A percentile compares a stretch with the other conserved stretches of the same genome.
These are phyloP conservation scores for Scortum barcoo DNA, from an alignment of 2,113 vertebrate genomes.

Conservation along the genomic window DNA sequence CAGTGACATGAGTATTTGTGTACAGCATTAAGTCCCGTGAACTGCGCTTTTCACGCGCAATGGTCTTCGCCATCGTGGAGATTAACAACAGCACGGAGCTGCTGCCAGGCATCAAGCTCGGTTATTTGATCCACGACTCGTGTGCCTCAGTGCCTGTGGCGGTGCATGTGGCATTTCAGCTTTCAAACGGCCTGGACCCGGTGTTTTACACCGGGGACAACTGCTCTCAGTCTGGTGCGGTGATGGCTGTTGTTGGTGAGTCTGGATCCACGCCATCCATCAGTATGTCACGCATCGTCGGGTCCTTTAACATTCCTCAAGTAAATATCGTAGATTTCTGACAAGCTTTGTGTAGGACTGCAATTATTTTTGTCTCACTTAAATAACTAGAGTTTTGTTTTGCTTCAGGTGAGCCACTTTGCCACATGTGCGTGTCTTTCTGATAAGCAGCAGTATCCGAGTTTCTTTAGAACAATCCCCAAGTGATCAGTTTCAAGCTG, in stretches of 20 bases:
- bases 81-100: conserved; percentile 81
- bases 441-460: conserved; percentile 76
- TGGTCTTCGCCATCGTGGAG: conserved; percentile 81
- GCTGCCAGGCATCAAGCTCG: conserved; percentile 74
- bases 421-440: conserved; percentile 83
- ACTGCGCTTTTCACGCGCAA: conserved; percentile 73
- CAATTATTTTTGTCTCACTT: not conserved
- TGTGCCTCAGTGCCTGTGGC: conserved; percentile 69
- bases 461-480: too few relatives aligned
- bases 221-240: conserved; percentile 47
- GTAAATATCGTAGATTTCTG: conserved; percentile 34
- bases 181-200: conserved; percentile 64
- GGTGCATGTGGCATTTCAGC: conserved; percentile 66
- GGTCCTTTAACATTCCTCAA: conserved; percentile 77
- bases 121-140: conserved; percentile 79
- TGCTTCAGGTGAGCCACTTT: conserved; percentile 79
- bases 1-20: not conserved
- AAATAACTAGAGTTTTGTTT: not conserved
- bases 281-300: conserved; percentile 71
- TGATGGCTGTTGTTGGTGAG: conserved; percentile 73
- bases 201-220: conserved; percentile 14
- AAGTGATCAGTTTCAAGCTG: too few relatives aligned
- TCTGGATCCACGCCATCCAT: conserved; percentile 80
- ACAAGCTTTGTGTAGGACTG: accelerated
- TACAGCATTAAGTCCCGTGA: conserved; percentile 70